A percentile compares a stretch with the other conserved stretches of the same genome.
These are phyloP conservation scores for Pocillopora damicornis DNA, from an alignment of 64 coral and sea anemone species.

Conservation along the genomic window DNA sequence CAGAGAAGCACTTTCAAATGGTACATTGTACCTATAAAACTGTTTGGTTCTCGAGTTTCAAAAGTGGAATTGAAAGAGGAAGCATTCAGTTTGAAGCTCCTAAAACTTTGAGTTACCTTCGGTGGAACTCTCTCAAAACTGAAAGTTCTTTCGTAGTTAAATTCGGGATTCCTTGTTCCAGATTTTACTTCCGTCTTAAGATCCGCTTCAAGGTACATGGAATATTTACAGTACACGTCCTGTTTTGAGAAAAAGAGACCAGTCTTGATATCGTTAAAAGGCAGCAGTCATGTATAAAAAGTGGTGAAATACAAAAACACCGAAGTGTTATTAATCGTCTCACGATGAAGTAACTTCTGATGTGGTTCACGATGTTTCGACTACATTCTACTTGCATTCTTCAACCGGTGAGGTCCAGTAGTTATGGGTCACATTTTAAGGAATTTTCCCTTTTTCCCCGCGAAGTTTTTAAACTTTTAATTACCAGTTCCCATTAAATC, in stretches of 20 bases:
- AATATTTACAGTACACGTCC: conserved; percentile 90
- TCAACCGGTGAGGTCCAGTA: too few species aligned
- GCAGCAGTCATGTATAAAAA: not conserved
- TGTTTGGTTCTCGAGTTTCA: not conserved
- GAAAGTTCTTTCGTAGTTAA: conserved; percentile 83
- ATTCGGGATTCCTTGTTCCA: conserved; percentile 92
- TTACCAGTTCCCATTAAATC: too few species aligned
- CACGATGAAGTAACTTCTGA: too few species aligned
- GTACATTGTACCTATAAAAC: not conserved
- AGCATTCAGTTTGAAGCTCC: not conserved
- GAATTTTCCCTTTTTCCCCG: too few species aligned
- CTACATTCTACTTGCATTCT: too few species aligned
- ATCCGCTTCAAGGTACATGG: conserved; percentile 67
- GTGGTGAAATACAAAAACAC: not conserved
- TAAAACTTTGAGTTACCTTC: conserved; percentile 43
- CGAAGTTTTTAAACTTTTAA: too few species aligned
- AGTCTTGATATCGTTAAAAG: not conserved
- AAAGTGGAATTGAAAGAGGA: not conserved
- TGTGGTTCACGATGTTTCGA: too few species aligned
- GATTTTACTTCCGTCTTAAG: conserved; percentile 64
- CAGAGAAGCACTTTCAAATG: not conserved
- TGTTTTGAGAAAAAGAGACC: conserved; percentile 1
- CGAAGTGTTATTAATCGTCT: too few species aligned
- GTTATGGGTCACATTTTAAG: too few species aligned
- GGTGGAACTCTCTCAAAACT: conserved; percentile 68